Conservation (phyloP, 2,113 vertebrate genomes). For the Elanoides forficatus region DNA sequence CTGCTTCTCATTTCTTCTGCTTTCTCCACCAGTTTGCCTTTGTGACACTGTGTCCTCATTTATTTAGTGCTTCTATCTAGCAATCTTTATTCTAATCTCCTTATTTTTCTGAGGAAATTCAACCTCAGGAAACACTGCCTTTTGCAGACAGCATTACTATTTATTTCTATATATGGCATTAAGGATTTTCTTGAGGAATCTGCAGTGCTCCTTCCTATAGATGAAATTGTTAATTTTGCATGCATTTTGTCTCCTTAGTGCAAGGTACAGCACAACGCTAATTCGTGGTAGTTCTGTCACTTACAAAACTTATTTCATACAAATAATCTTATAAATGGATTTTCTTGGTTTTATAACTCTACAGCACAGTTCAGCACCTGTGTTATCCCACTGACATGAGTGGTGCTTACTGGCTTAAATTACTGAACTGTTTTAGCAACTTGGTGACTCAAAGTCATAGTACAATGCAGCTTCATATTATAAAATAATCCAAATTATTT, state of each 20-base stretch:
- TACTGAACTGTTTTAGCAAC: not conserved
- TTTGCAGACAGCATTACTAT: not conserved
- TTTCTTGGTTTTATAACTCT: not conserved
- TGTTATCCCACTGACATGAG: not conserved
- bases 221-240: not conserved
- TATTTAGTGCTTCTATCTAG: not conserved
- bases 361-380: not conserved
- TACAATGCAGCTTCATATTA: not conserved
- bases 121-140: not conserved
- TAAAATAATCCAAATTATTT: not conserved
- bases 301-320: not conserved
- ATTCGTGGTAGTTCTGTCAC: not conserved
- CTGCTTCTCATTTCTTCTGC: not conserved
- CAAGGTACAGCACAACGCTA: not conserved
- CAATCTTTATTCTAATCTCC: not conserved
- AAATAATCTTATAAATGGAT: not conserved
- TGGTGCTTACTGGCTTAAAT: not conserved
- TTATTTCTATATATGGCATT: not conserved
- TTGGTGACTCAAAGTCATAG: not conserved
- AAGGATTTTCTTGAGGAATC: not conserved
- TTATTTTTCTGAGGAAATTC: not conserved
- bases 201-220: not conserved
- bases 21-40: not conserved
- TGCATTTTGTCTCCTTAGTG: not conserved
- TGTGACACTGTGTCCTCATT: not conserved